Evolutionary conservation across 2,113 vertebrate species (phyloP), one percentile per base, ranked within the genome.

Genomic region (Clarias gariepinus): DNA sequence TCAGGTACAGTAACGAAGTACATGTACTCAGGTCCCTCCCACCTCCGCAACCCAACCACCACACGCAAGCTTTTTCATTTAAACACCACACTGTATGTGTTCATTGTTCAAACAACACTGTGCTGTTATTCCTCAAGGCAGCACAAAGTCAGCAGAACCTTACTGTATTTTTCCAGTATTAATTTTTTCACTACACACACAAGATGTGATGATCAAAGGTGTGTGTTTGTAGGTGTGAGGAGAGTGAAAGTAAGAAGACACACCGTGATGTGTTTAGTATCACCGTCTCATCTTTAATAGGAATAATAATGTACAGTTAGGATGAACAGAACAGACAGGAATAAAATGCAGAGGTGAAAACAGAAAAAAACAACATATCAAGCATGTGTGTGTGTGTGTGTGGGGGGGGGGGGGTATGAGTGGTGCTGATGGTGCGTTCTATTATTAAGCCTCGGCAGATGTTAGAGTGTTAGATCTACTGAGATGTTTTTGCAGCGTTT

Each of bases 301-400:
- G 90, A 93, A 93, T 90, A 93, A 93, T 90, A 92, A 94, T 94
- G 91, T 94, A 95, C 94, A 94, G 91, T 94, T 92, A 95, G 88
- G 91, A 60, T 89, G 92, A 69, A 87, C 78, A 92, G 88, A 91
- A 91, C 68, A 92, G 90, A 88, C 90, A 91, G 90, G 89, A 91
- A 85, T 86, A 89, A 87, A 91, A 86, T 90, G 85, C 74, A 91
- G 80, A 89, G 77, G 86, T 92, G 83, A 92, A 94, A 93, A 92
- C 81, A 84, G 87, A 88, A 84, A 90, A 8, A 7, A 47, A 47
- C 47, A 90, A 91, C 88, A 92, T 91, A 91, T 89, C 90, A 79
- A 89, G 74, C 36, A 16, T 69, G 68, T 69, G 74, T 77, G 47
- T 77, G 33, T 74, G 69, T 47, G 47, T 53, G 76, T 23, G 71